A percentile compares a stretch with the other conserved stretches of the same genome.
Conservation (phyloP, 2,797 vertebrate species). For the Rhadinocentrus ornatus region DNA sequence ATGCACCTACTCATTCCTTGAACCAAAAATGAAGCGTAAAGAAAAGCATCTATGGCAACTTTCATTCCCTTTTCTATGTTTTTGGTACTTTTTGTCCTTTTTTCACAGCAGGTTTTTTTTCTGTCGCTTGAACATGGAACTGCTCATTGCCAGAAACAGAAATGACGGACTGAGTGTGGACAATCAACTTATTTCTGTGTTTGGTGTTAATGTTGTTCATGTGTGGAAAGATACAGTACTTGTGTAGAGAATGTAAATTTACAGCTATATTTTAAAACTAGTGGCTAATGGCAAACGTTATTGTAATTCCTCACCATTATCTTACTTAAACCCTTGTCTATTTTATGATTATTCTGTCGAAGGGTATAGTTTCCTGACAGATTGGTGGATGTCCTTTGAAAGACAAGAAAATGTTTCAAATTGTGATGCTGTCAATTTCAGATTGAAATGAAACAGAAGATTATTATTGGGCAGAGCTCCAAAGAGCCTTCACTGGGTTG, state of each 20-base stretch:
- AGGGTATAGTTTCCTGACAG: constrained; percentile 71
- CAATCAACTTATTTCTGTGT: constrained; percentile 99
- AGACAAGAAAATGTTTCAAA: constrained; percentile 76
- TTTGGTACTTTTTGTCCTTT: constrained; percentile 87
- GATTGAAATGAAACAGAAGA: constrained; percentile 50
- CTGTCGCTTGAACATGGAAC: constrained; percentile 84
- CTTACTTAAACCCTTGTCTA: constrained; percentile 86
- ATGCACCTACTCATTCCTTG: constrained; percentile 97
- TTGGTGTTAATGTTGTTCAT: constrained; percentile 98
- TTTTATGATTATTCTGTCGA: constrained; percentile 82
- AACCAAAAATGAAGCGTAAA: constrained; percentile 97
- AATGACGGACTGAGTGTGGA: constrained; percentile 97
- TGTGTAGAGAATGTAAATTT: constrained; percentile 99
- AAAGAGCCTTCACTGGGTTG: constrained; percentile 56
- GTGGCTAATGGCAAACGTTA: constrained; percentile 98
- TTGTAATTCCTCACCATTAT: constrained; percentile 97
- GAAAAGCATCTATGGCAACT: constrained; percentile 93
- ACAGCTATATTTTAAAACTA: constrained; percentile 99
- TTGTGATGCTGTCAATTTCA: constrained; percentile 82
- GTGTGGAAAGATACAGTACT: constrained; percentile 99
- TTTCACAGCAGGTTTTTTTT: constrained; percentile 82
- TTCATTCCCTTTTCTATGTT: constrained; percentile 99
- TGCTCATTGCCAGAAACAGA: constrained; percentile 89
- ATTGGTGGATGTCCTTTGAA: constrained; percentile 81
- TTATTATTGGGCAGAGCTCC: constrained; percentile 46